These are phyloP conservation scores for Tromatobia lineatoria DNA, from an alignment of 2,888 invertebrate genomes.

Conservation along the genomic window DNA sequence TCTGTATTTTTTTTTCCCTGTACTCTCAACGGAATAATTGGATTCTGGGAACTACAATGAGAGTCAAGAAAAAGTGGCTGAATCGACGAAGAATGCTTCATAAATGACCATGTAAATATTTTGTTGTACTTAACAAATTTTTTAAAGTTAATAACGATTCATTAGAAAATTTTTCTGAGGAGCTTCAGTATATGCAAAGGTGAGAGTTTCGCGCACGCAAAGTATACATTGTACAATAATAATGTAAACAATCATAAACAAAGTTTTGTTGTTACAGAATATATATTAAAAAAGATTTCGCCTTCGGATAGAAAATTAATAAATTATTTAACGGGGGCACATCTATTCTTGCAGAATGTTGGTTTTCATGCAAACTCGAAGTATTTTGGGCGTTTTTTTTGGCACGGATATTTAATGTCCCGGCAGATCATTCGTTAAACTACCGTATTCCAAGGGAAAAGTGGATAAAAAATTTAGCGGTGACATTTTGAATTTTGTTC, in stretches of 20 bases:
- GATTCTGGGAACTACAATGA: constrained; percentile 20
- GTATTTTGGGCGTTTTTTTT: background rate
- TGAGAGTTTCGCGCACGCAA: no score
- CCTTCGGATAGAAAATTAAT: background rate
- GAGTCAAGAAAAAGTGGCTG: no score
- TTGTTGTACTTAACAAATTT: no score
- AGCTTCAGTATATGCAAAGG: no score
- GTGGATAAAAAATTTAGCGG: background rate
- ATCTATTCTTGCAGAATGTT: background rate
- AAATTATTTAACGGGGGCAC: background rate
- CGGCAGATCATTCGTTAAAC: background rate
- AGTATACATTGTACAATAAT: no score
- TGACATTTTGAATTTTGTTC: background rate
- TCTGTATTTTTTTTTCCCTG: constrained; percentile 1
- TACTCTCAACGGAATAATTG: constrained; percentile 16
- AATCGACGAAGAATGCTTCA: no score
- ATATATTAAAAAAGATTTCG: no score
- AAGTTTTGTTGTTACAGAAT: no score
- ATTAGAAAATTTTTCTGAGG: no score
- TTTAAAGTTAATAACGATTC: no score
- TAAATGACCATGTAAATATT: no score
- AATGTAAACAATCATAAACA: no score
- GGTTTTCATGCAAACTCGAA: background rate
- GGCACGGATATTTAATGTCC: background rate
- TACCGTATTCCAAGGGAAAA: background rate